These are phyloP conservation scores for Oryzias sinensis DNA, from an alignment of 2,797 vertebrate species.

Conservation along the genomic window DNA sequence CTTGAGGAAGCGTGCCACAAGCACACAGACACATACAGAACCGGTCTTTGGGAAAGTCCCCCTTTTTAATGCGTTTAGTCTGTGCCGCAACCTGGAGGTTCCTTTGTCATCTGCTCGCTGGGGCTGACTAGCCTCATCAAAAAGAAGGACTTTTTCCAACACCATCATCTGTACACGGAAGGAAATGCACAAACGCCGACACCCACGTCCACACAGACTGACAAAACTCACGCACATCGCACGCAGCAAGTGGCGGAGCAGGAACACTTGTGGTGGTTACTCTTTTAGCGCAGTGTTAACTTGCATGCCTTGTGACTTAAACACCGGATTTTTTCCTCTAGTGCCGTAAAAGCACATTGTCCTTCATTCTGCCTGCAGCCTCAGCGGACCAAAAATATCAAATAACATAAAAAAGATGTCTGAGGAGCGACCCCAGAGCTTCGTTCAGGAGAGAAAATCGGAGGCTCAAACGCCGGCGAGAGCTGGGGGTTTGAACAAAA, in stretches of 20 bases:
- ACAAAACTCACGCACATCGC: slow-evolving; percentile 36
- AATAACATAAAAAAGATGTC: neutral
- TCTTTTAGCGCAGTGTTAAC: slow-evolving; percentile 74
- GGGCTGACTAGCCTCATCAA: slow-evolving; percentile 17
- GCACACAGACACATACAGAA: slow-evolving; percentile 46
- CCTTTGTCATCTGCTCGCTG: slow-evolving; percentile 12
- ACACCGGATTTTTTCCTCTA: slow-evolving; percentile 73
- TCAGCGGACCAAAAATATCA: slow-evolving; percentile 43
- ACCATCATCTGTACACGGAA: slow-evolving; percentile 33
- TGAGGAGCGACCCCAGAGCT: slow-evolving; percentile 7
- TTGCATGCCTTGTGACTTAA: slow-evolving; percentile 82
- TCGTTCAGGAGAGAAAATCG: slow-evolving; percentile 15
- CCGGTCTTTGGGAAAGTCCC: slow-evolving; percentile 36
- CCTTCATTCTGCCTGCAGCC: slow-evolving; percentile 75
- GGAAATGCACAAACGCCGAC: slow-evolving; percentile 34
- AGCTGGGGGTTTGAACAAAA: slow-evolving; percentile 9
- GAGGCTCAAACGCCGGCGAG: slow-evolving; percentile 38
- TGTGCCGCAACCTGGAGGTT: slow-evolving; percentile 14
- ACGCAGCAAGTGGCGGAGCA: slow-evolving; percentile 32
- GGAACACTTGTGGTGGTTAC: slow-evolving; percentile 48
- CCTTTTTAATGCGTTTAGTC: slow-evolving; percentile 28
- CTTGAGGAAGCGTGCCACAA: slow-evolving; percentile 44
- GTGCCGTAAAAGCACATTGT: slow-evolving; percentile 73
- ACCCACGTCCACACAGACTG: slow-evolving; percentile 41
- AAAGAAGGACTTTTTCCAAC: slow-evolving; percentile 50